phyloP scores from a whole-genome alignment of 2,113 vertebrate species.

The Amphiprion ocellaris region DNA sequence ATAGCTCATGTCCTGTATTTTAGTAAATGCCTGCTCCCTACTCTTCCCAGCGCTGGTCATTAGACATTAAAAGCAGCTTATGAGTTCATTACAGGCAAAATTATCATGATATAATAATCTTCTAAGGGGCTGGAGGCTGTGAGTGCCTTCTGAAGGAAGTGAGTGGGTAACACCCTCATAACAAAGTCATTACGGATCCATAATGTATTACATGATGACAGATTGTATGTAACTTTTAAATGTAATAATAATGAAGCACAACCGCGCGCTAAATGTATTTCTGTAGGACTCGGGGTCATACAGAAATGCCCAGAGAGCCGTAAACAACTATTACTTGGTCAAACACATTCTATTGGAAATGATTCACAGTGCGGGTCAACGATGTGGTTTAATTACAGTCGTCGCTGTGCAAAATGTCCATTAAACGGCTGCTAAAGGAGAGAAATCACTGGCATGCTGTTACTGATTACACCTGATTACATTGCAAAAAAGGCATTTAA shows the following conservation, averaged over 20 bases:
- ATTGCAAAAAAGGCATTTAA: neutral
- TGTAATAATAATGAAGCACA: conserved; percentile 47
- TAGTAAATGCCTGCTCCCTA: conserved; percentile 30
- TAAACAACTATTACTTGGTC: conserved; percentile 1
- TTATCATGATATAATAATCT: conserved; percentile 64
- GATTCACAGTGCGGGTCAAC: conserved; percentile 7
- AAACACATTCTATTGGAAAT: neutral
- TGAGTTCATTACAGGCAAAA: conserved; percentile 70
- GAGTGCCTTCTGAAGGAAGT: conserved; percentile 39
- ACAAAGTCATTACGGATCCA: conserved; percentile 44
- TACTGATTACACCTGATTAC: neutral
- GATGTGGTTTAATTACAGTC: conserved; percentile 17
- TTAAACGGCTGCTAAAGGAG: conserved; percentile 20
- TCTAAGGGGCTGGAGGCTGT: conserved; percentile 54
- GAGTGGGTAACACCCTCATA: conserved; percentile 40
- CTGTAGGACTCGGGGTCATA: conserved; percentile 19
- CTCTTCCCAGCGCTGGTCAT: conserved; percentile 47
- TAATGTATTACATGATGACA: conserved; percentile 36
- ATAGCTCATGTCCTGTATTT: conserved; percentile 39
- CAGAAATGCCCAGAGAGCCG: conserved; percentile 15
- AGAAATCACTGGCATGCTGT: neutral
- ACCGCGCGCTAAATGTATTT: conserved; percentile 20
- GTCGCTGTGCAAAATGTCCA: neutral
- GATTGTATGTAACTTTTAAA: conserved; percentile 36
- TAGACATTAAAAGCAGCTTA: conserved; percentile 61